phyloP scores from a whole-genome alignment of 2,888 invertebrate genomes.

The Stictocephala bisonia region DNA sequence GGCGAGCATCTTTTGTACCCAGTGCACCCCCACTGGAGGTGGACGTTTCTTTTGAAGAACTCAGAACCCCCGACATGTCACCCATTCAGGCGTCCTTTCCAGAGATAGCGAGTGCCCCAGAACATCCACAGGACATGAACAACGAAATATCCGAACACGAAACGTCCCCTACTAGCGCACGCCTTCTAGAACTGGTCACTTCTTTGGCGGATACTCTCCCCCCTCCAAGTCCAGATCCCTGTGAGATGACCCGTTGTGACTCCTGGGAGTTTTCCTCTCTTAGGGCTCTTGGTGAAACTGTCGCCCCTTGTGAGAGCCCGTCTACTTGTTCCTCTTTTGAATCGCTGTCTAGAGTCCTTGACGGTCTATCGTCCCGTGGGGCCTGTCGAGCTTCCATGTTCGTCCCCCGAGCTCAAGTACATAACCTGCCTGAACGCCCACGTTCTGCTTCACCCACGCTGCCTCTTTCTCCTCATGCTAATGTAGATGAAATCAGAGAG shows the following conservation, averaged over 20 bases:
- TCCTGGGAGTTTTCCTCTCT: conserved; percentile 45
- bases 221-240: conserved; percentile 24
- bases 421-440: conserved; percentile 3
- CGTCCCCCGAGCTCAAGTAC: neutral
- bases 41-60: neutral
- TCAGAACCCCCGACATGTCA: neutral
- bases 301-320: neutral
- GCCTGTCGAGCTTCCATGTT: conserved; percentile 25
- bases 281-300: neutral
- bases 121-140: neutral
- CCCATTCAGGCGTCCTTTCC: neutral
- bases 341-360: conserved; percentile 33
- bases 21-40: conserved; percentile 37
- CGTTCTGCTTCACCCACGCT: conserved; percentile 18
- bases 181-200: conserved; percentile 21
- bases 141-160: too few species aligned
- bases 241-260: conserved; percentile 39
- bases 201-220: conserved; percentile 15
- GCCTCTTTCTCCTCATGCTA: neutral
- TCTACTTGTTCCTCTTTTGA: conserved; percentile 40
- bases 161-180: neutral
- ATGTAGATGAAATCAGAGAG: too few species aligned
- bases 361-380: neutral
- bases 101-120: neutral
- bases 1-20: neutral